Percentiles rank a stretch among this genome's conserved stretches.
phyloP scores from a whole-genome alignment of 2,113 vertebrate genomes.

The Ramphastos sulfuratus region DNA sequence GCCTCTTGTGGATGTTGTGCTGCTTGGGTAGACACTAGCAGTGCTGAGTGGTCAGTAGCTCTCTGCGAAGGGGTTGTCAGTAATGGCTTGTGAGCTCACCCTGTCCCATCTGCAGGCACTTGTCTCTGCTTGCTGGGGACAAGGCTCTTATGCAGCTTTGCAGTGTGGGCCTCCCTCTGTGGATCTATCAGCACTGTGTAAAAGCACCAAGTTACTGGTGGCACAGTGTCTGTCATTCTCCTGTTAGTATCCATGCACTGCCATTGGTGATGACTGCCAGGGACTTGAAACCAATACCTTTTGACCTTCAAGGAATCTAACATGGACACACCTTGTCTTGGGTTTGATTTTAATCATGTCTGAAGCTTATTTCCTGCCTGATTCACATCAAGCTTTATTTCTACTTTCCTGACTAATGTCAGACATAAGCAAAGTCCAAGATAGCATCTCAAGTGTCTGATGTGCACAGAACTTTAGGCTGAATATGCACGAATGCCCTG shows the following conservation, averaged over 20 bases:
- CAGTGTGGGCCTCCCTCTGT: fast-evolving
- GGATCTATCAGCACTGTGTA: neutral
- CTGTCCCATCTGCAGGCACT: neutral
- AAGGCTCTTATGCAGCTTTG: neutral
- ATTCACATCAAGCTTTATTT: neutral
- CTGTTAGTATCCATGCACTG: fast-evolving
- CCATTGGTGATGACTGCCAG: neutral
- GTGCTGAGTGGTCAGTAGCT: neutral
- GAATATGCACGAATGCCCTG: neutral
- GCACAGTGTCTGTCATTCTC: neutral
- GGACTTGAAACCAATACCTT: neutral
- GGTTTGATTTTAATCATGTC: neutral
- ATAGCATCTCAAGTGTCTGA: neutral
- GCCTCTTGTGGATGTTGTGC: neutral
- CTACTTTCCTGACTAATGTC: neutral
- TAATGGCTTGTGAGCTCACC: neutral
- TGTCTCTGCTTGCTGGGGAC: neutral
- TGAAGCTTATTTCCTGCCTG: neutral
- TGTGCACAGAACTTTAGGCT: neutral
- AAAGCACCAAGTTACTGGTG: neutral
- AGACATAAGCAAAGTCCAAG: neutral
- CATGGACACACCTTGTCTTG: neutral
- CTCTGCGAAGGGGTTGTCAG: neutral
- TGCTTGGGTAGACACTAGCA: fast-evolving
- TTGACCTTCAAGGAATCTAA: neutral